Evolutionary conservation across 2,888 invertebrate species (phyloP), one percentile per base, ranked within the genome.

Genomic region (Leucozona laternaria): DNA sequence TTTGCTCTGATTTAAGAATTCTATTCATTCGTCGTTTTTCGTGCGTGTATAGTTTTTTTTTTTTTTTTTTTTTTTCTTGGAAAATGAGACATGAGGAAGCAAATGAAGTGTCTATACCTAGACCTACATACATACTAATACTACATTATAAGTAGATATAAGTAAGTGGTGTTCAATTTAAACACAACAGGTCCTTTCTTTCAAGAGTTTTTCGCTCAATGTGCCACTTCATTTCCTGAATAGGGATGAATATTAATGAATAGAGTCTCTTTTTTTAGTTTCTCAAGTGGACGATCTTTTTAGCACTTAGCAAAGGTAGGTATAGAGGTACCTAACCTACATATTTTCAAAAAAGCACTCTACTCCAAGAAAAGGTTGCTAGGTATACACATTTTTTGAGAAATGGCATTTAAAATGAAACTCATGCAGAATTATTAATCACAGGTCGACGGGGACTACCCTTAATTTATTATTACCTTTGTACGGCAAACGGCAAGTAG

Each of bases 171-270:
- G 79, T 73, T 83, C 48, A 79, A 79, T 68, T 83, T 25, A 75
- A 76, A 53, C 70, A 79, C 40, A 83, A 62, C 68, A 79, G 70
- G 75, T 82, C 66, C 28, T 66, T 15, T 66, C 20, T 40, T 64
- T 62, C 13, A 37, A 62, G 57, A 22, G 57, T 73, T 75, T 73
- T 79, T 70, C 48, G 50, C 55, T 79, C 70, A 37, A 70, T 79
- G 31, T 75, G 31, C 70, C 53, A 72, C 57, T 85, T 85, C 66
- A 77, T 77, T 85, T 80, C 76, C 84, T 85, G 71, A 73, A 75
- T 50, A 71, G 64, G 45, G 45, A 40, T 55, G 50, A 68, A 53
- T 25, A 68, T 37, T 28, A 58, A 72, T 83, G 48, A 28, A 79
- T 53, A 55, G 58, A 55, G 58, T 55, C 28, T 62, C 60, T 53